phyloP scores from a whole-genome alignment of 2,888 invertebrate genomes.

The Caenorhabditis imperialis region DNA sequence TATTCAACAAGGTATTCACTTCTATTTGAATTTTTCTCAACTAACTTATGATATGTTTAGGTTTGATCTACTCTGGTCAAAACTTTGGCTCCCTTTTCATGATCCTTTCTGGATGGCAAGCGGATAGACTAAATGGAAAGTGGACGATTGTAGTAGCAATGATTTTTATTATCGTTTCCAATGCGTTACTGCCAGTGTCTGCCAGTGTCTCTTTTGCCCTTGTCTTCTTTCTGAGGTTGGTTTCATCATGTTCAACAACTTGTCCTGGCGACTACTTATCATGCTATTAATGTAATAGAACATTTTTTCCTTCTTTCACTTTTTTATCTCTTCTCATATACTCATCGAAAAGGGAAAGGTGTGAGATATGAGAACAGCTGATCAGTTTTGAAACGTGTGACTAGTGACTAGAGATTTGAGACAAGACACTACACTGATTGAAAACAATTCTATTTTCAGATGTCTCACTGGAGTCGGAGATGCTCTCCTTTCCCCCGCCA shows the following conservation, averaged over 20 bases:
- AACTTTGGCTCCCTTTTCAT: slow-evolving; percentile 76
- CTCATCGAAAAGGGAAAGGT: too few relatives aligned
- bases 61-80: slow-evolving; percentile 76
- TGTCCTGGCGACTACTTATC: too few relatives aligned
- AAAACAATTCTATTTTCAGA: too few relatives aligned
- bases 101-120: slow-evolving; percentile 73
- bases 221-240: slow-evolving; percentile 62
- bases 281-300: too few relatives aligned
- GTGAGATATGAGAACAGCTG: neutral
- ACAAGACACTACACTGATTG: too few relatives aligned
- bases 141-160: slow-evolving; percentile 73
- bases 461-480: slow-evolving; percentile 73
- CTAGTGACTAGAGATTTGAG: neutral
- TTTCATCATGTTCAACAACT: slow-evolving; percentile 11
- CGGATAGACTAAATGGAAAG: slow-evolving; percentile 74
- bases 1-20: slow-evolving; percentile 67
- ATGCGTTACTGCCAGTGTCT: slow-evolving; percentile 70
- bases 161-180: slow-evolving; percentile 69
- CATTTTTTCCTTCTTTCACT: too few relatives aligned
- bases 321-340: too few relatives aligned
- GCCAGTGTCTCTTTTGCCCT: slow-evolving; percentile 69
- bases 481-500: slow-evolving; percentile 71
- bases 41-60: slow-evolving; percentile 67
- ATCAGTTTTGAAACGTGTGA: neutral
- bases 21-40: neutral